A percentile compares a stretch with the other conserved stretches of the same genome.
phyloP scores from a whole-genome alignment of 2,797 vertebrate species.

The Falco rusticolus region DNA sequence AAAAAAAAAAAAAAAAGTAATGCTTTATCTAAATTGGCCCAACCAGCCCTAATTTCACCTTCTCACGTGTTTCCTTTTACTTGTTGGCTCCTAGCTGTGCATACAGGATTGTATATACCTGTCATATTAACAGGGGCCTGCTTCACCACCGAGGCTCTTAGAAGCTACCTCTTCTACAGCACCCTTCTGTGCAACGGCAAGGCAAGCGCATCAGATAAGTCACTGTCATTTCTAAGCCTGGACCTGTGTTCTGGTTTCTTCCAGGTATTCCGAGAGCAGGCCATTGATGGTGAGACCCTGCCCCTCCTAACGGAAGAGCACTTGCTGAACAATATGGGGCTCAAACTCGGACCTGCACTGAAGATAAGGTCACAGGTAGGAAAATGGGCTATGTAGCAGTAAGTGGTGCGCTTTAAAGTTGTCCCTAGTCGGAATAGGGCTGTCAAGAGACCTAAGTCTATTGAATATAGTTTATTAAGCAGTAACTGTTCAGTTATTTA shows the following conservation, averaged over 20 bases:
- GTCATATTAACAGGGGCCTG: accelerated
- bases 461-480: accelerated
- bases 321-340: conserved; percentile 94
- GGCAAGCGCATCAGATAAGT: accelerated
- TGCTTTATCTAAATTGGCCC: not conserved
- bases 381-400: accelerated
- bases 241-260: not conserved
- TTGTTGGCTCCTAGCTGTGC: not conserved
- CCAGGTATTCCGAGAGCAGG: conserved; percentile 96
- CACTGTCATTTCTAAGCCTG: not conserved
- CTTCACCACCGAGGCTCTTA: accelerated
- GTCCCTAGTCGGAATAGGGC: not conserved
- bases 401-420: accelerated
- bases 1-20: accelerated
- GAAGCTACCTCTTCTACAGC: accelerated
- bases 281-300: conserved; percentile 95
- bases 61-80: not conserved
- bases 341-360: conserved; percentile 94
- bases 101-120: accelerated
- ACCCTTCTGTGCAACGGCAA: not conserved
- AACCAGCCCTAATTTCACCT: not conserved
- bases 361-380: conserved; percentile 97
- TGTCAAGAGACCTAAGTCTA: accelerated
- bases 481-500: not conserved
- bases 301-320: conserved; percentile 96